Percentiles rank a stretch among this genome's conserved stretches.
Conservation (phyloP, 2,888 invertebrate genomes). For the Chironomus riparius region DNA sequence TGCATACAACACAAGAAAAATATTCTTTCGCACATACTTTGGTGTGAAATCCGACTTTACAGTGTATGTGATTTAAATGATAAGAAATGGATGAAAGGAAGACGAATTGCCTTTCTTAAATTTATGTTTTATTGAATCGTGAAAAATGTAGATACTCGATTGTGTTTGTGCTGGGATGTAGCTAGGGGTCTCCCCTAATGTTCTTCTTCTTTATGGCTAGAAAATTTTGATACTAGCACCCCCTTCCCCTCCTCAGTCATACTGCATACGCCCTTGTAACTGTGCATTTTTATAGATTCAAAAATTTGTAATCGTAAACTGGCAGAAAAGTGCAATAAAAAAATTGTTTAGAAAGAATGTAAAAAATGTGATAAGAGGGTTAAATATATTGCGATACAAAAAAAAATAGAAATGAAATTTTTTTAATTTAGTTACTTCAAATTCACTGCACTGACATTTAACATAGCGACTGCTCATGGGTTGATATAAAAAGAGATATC, state of each 20-base stretch:
- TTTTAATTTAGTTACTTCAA: conserved; percentile 24
- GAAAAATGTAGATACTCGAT: background rate
- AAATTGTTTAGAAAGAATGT: background rate
- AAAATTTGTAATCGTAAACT: background rate
- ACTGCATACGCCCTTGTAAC: too few species aligned
- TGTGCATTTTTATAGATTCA: background rate
- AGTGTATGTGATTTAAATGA: conserved; percentile 12
- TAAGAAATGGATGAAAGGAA: background rate
- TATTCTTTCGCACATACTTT: background rate
- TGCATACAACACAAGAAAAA: background rate
- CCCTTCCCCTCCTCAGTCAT: too few species aligned
- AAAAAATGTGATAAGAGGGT: conserved; percentile 23
- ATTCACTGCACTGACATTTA: background rate
- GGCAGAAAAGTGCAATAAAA: background rate
- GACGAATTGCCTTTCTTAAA: too few species aligned
- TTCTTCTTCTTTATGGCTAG: too few species aligned
- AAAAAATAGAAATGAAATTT: background rate
- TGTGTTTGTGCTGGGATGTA: background rate
- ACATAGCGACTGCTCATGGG: background rate
- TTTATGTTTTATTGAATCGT: too few species aligned
- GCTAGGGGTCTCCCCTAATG: too few species aligned
- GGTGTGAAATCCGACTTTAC: background rate
- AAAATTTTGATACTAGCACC: too few species aligned
- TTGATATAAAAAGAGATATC: conserved; percentile 18
- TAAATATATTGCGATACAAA: background rate